phyloP scores from a whole-genome alignment of 2,797 vertebrate species.

The Coregonus sp. region DNA sequence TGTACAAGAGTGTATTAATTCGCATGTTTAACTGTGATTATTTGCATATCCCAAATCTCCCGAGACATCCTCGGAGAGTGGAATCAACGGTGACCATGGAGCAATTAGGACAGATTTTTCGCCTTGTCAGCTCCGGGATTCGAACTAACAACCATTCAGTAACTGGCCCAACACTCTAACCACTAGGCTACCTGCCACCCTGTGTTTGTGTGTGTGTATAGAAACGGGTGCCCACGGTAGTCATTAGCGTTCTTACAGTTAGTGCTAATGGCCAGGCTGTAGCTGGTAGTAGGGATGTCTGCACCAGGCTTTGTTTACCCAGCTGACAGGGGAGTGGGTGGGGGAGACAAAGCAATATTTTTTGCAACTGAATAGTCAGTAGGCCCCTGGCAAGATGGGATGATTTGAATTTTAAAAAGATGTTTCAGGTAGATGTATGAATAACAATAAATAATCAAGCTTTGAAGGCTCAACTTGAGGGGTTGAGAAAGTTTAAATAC shows the following conservation, averaged over 20 bases:
- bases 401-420: not conserved
- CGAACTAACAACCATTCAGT: too few species aligned
- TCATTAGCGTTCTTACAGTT: not conserved
- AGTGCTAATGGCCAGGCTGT: not conserved
- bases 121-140: too few species aligned
- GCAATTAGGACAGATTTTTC: too few species aligned
- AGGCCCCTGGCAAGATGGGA: not conserved
- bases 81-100: too few species aligned
- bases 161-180: too few species aligned
- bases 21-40: too few species aligned
- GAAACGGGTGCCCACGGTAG: not conserved
- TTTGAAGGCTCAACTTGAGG: not conserved
- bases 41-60: too few species aligned
- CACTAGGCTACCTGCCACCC: too few species aligned
- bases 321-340: not conserved
- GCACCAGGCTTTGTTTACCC: constrained; percentile 4
- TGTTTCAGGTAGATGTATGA: not conserved
- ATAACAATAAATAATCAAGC: not conserved
- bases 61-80: too few species aligned
- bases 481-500: not conserved
- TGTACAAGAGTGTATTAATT: too few species aligned
- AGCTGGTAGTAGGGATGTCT: not conserved
- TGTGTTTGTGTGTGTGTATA: constrained; percentile 1
- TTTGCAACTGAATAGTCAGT: not conserved
- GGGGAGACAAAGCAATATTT: not conserved